Evolutionary conservation across 2,888 invertebrate species (phyloP), one percentile per base, ranked within the genome.

Genomic region (Nemotelus pantherinus): DNA sequence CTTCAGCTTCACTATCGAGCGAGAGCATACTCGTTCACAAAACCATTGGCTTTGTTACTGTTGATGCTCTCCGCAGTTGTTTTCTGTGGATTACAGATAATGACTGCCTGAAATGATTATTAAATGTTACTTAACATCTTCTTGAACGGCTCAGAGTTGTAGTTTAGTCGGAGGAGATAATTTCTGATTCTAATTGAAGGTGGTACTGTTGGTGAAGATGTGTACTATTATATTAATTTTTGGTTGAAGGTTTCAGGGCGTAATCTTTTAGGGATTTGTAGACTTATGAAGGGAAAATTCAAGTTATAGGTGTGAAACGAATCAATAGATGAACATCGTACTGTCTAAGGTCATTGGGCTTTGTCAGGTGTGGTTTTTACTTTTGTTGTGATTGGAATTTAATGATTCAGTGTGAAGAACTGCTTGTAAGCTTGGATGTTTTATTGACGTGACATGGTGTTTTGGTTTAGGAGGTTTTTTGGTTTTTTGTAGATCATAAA

Each of bases 131-230:
- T 43, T 43, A 63, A 63, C 63, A 57, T 25, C 57, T 5, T 4
- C 57, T 63, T 7, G 6, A 63, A 63, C 39, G 39, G 63, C 43
- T 25, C 4, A 2, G 47, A 10, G 65, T 50, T 50, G 9, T 9
- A 47, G 47, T 44, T 47, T 65, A 65, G 41, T 47, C 47, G 44
- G 65, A n/a, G 47, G 41, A 65, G 65, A 65, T 65, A 43, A n/a
- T 45, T 65, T 65, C 7, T 47, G 47, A 25, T 47, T 45, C 45
- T 65, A 45, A 9, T 9, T 9, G 25, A 65, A n/a, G 10, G 41
- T n/a, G 7, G 43, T 47, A 43, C 43, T 65, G 65, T 9, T 9
- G 63, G 47, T 7, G 39, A 3, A 63, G 43, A 63, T 63, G 25
- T 25, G 25, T 25, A 25, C 25, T 25, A 25, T 25, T 25, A 25